Evolutionary conservation across 2,888 invertebrate species (phyloP), one percentile per base, ranked within the genome.

Genomic region (Cheilosia variabilis): DNA sequence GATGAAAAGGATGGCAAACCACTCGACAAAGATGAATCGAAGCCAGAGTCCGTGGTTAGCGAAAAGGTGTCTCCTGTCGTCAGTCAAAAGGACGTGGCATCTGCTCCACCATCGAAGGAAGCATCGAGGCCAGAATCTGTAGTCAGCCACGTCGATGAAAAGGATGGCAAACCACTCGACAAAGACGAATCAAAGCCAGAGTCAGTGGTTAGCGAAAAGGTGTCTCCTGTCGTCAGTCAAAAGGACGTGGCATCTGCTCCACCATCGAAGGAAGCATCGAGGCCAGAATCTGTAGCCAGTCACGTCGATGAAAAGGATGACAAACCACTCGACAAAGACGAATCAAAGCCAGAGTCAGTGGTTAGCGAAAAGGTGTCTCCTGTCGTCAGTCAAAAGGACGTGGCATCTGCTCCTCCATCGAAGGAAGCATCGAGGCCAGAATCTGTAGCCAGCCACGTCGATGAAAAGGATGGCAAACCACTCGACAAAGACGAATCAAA

Each of bases 101-200:
- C 82, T 7, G 75, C 52, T n/a, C 50, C 45, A 7, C 60, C 75
- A 0, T 65, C 84, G 1, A 88, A 88, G 34, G 87, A 88, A n/a
- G 68, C 81, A 15, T 91, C 92, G 0, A 91, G 92, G 45, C 91
- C 91, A 1, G 88, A 89, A 13, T 90, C 92, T 0, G 87, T 66
- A 9, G 73, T 65, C 0, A 88, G 65, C n/a, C 84, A 72, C 22
- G 81, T 63, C 6, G 88, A 80, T 9, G 88, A 84, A 3, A 84
- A 84, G 43, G 60, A 62, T 15, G 87, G 88, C 19, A 58, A 47
- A 45, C 0, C 1, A n/a, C 1, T 17, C 5, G 41, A 31, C 1
- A 88, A 75, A 27, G 83, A 82, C 22, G 17, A 41, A 0, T 87
- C 87, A 0, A 24, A 87, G 0, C 83, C 72, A 7, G 87, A 87